Conservation (phyloP, 2,113 vertebrate genomes). For the Chaetodon auriga region DNA sequence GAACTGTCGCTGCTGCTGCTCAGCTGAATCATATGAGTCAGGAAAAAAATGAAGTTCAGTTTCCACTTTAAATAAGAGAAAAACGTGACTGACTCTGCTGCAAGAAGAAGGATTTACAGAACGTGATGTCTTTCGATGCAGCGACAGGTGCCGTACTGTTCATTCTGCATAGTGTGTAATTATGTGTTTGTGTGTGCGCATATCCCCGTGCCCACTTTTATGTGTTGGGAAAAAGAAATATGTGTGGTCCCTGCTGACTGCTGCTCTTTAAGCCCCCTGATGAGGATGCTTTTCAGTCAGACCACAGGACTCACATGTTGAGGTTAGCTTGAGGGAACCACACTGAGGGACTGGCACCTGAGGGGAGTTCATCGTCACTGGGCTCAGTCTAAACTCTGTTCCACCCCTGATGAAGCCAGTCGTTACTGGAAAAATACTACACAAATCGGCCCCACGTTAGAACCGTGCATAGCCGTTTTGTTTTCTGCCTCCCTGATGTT, state of each 20-base stretch:
- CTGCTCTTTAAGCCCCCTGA: constrained; percentile 46
- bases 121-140: not conserved
- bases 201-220: constrained; percentile 17
- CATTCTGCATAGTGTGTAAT: not conserved
- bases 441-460: not conserved
- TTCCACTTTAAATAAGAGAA: not conserved
- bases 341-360: constrained; percentile 63
- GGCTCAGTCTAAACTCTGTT: constrained; percentile 60
- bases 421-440: constrained; percentile 26
- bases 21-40: not conserved
- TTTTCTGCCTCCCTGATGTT: constrained; percentile 9
- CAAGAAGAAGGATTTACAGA: constrained; percentile 1
- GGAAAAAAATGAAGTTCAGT: not conserved
- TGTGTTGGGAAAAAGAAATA: constrained; percentile 20
- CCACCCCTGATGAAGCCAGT: constrained; percentile 24
- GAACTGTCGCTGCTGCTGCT: not conserved
- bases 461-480: constrained; percentile 22
- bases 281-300: constrained; percentile 56
- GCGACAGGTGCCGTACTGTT: constrained; percentile 22
- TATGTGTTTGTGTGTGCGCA: constrained; percentile 1
- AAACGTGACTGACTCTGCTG: not conserved
- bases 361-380: constrained; percentile 55
- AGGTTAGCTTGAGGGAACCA: constrained; percentile 57
- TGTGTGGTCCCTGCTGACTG: constrained; percentile 44
- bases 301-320: constrained; percentile 59